Conservation (phyloP, 2,113 vertebrate species). For the Puntigrus tetrazona region DNA sequence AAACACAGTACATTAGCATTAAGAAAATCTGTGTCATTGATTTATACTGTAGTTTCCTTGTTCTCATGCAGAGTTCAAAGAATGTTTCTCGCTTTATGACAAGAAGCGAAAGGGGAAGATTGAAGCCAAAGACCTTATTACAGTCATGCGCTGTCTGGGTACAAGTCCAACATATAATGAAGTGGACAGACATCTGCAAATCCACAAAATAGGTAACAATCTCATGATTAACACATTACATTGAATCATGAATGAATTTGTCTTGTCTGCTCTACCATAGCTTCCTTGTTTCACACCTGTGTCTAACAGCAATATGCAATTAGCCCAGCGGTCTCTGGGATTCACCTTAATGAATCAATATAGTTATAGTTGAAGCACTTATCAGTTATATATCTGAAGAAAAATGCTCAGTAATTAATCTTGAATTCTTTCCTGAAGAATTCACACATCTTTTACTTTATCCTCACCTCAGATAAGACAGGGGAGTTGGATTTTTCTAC, state of each 20-base stretch:
- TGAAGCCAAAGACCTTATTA: slow-evolving; percentile 82
- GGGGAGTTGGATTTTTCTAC: slow-evolving; percentile 93
- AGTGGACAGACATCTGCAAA: slow-evolving; percentile 83
- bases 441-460: neutral
- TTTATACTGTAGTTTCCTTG: neutral
- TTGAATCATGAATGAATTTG: neutral
- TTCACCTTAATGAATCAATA: neutral
- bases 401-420: neutral
- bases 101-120: slow-evolving; percentile 91
- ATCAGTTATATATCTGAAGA: neutral
- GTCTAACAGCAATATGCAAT: neutral
- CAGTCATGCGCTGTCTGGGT: slow-evolving; percentile 90
- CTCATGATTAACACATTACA: neutral
- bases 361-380: neutral
- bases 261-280: neutral
- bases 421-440: neutral
- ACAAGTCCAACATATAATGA: slow-evolving; percentile 85
- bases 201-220: slow-evolving; percentile 83
- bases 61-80: slow-evolving; percentile 87
- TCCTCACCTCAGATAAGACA: slow-evolving; percentile 66
- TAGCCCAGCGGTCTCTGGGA: neutral
- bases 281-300: neutral
- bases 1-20: neutral
- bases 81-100: slow-evolving; percentile 96
- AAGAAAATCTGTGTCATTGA: neutral